Base-by-base conservation (phyloP, 2,797 vertebrate species). In the Lacerta bilineata region DNA sequence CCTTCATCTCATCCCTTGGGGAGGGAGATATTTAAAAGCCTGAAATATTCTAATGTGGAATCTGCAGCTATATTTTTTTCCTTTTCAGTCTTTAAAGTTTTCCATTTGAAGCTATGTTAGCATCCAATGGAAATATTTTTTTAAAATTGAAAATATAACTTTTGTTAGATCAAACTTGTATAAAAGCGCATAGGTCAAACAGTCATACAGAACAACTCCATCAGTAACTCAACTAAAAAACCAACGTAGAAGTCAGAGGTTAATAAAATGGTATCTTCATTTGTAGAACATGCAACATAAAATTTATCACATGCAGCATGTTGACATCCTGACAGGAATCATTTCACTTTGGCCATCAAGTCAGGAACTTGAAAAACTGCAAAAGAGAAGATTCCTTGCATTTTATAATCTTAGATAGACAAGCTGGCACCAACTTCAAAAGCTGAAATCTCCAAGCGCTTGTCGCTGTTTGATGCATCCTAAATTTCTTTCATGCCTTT, bases 61-160 rank as follows among this genome's bases (percentile, higher is more conserved):
- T 79, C 8, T n/a, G 46, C n/a, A 0, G 0, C 61, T 87, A 79
- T 41, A 61, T 50, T 13, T 61, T 61, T 61, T 80, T 59, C 25
- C 17, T 83, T 55, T 71, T 69, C 64, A 46, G 68, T 39, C 33
- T 87, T 90, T 87, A 5, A 23, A 79, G 69, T 75, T 80, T 81
- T 29, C 39, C 43, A 72, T 59, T 43, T 75, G 59, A 39, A 66
- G 66, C 20, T 17, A 41, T 81, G 39, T 46, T 36, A 69, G 5
- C 43, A 17, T 46, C 36, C 59, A 27, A 68, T 0, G 11, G 13
- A 64, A 78, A 66, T 68, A 86, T 13, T 46, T 33, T 36, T 36
- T 13, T 27, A 10, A 39, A 78, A 4, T 11, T 20, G 36, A 74
- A 87, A 80, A 79, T 2, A 59, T 29, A 74, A 25, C 23, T 39